Base-by-base conservation (phyloP, 2,888 invertebrate species). In the Rhagophthalmus giganteus region DNA sequence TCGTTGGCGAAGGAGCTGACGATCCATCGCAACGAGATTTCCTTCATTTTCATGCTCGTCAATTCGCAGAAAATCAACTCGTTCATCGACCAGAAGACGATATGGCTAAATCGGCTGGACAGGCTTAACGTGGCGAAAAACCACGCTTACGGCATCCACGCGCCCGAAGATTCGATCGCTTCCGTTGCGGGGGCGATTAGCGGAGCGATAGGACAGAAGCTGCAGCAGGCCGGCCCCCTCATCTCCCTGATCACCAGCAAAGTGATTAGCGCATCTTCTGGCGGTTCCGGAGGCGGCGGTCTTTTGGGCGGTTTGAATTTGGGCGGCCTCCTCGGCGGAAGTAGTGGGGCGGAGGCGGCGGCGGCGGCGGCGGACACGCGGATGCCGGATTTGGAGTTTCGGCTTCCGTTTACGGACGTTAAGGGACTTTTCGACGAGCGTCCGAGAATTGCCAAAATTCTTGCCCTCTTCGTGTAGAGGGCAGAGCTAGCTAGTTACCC, bases 41-140 rank as follows among this genome's bases (percentile, higher is more conserved):
- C n/a, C n/a, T n/a, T n/a, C n/a, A n/a, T n/a, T n/a, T n/a, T n/a
- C n/a, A n/a, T n/a, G n/a, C n/a, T n/a, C n/a, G n/a, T n/a, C n/a
- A 38, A 54, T 61, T 68, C 81, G 58, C 80, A 90, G 90, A 90
- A 90, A 86, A 81, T 90, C 78, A 88, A 90, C 77, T 84, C 85
- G 57, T 81, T 89, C 74, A 80, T 90, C 75, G 90, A 90, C 67
- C 83, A 88, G 38, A 90, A 90, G 76, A 90, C 88, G 26, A 80
- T 81, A 20, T 81, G 85, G 62, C 78, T 90, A 51, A 79, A 81
- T 44, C 81, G 82, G 37, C 74, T 90, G 68, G 90, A 90, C 74
- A 80, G 79, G 39, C 74, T 83, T 59, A 90, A 90, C 74, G 82
- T 87, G 62, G 86, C 81, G 64, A 84, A 90, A 73, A 90, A 81